Base-by-base conservation (phyloP, 2,797 vertebrate species). In the Calcarius lapponicus region DNA sequence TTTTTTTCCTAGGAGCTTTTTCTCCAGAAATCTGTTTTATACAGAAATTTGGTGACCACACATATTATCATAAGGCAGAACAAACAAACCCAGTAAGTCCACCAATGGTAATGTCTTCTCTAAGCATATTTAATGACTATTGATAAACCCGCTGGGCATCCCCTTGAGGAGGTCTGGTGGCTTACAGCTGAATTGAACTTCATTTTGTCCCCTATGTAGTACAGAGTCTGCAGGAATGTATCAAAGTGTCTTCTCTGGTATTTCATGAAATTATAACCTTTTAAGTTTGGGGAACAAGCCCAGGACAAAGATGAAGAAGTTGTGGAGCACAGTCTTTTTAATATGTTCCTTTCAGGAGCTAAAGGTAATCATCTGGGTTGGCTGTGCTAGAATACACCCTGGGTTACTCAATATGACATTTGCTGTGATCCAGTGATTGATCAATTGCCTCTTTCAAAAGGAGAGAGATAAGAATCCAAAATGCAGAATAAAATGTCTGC, bases 11-110 rank as follows among this genome's bases (percentile, higher is more conserved):
- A 98, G 98, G 76, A 36, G 0, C 2, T 29, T 6, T 6, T 38
- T 97, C 98, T 95, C 97, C 97, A 93, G 97, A 97, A 83, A 93
- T 97, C 65, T 16, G 53, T n/a, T 79, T 76, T 92, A 42, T 65
- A 7, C 70, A 17, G 43, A 95, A 90, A 70, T 71, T 31, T 43
- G 26, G 5, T 92, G 71, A 80, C 29, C 19, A 64, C 13, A 9
- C 38, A 9, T 74, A 31, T 42, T 25, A 28, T 24, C 13, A 57
- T 42, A 85, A 56, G 31, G 40, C 48, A 74, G 75, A 69, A n/a
- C 42, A 84, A 21, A 60, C 57, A 79, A 95, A 96, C 79, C 20
- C 36, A 38, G 66, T 96, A 95, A n/a, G 83, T 94, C 67, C 16
- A 86, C 65, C 82, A 73, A 86, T 84, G 26, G 20, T 60, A 38